phyloP scores from a whole-genome alignment of 1,140 invertebrate genomes.

The Potamilus streckersoni region DNA sequence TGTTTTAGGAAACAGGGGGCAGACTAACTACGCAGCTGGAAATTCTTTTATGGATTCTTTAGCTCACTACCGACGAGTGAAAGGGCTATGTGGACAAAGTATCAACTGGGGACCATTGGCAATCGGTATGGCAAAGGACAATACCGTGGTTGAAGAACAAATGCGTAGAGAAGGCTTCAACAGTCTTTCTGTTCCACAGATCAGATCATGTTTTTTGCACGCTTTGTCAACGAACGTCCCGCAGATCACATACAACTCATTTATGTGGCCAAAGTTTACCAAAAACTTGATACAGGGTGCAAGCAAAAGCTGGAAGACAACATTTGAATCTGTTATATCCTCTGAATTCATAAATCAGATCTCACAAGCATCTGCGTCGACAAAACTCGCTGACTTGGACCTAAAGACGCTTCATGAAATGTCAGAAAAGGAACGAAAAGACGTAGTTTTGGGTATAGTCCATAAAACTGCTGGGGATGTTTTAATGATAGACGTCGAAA shows the following conservation, averaged over 20 bases:
- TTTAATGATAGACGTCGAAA: slow-evolving; percentile 9
- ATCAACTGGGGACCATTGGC: slow-evolving; percentile 21
- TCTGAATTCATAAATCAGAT: neutral
- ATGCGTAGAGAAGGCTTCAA: slow-evolving; percentile 12
- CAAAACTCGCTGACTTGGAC: slow-evolving; percentile 2
- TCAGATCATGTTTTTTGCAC: slow-evolving; percentile 5
- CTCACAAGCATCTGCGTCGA: slow-evolving; percentile 4
- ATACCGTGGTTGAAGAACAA: slow-evolving; percentile 10
- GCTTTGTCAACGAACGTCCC: slow-evolving; percentile 8
- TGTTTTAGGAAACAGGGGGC: slow-evolving; percentile 44
- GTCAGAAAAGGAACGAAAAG: neutral
- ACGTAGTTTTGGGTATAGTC: slow-evolving; percentile 1
- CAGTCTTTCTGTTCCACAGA: neutral
- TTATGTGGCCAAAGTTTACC: slow-evolving; percentile 5
- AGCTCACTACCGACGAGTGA: slow-evolving; percentile 35
- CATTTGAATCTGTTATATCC: neutral
- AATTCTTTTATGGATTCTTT: slow-evolving; percentile 50
- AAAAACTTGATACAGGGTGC: neutral
- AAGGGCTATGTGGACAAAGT: slow-evolving; percentile 34
- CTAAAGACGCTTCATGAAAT: neutral
- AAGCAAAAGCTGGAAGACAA: slow-evolving; percentile 2
- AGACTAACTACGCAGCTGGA: slow-evolving; percentile 46
- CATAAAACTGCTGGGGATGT: slow-evolving; percentile 6
- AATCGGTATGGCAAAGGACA: slow-evolving; percentile 17
- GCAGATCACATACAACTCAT: slow-evolving; percentile 9